Base-by-base conservation (phyloP, 2,113 vertebrate genomes). In the Brachyistius frenatus region DNA sequence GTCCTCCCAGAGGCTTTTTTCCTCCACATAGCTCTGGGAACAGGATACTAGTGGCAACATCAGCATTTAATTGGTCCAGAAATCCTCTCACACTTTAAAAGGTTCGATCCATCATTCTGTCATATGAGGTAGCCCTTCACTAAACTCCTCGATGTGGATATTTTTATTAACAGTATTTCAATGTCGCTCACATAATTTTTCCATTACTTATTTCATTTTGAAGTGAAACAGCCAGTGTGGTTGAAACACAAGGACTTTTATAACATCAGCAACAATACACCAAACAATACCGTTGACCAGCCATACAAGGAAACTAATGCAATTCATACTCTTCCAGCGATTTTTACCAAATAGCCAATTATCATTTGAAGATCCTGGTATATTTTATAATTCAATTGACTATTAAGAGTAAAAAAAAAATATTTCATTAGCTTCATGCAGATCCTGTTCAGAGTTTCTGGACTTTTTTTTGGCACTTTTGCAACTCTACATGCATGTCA, bases 21-120 rank as follows among this genome's bases (percentile, higher is more conserved):
- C 62, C 56, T 54, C 57, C 47, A 70, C 63, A 54, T 30, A 52
- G 71, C 36, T 47, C 39, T 69, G 64, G 72, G 7, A 80, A 79
- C 35, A 78, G 78, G 64, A 66, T 78, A 85, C 88, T 57, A 67
- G 78, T 53, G 69, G 81, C 75, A 68, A 76, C 73, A 88, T 89
- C 86, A 78, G 83, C 72, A 16, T 47, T 68, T 91, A 93, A 91
- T 87, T 93, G 90, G 86, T 90, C 85, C 62, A 89, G 66, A 82
- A 88, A 66, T 76, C 76, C 81, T 41, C 78, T 62, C 67, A 50
- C 56, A 30, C 3, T 82, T 67, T 67, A 65, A 79, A 81, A 78
- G 69, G 57, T 86, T 79, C 74, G 5, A 71, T 88, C 76, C n/a
- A 32, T 88, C 83, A 82, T 85, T 76, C 83, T 71, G 82, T 84